Evolutionary conservation across 2,113 vertebrate genomes (phyloP).

Genomic region (Limnothrissa miodon): DNA sequence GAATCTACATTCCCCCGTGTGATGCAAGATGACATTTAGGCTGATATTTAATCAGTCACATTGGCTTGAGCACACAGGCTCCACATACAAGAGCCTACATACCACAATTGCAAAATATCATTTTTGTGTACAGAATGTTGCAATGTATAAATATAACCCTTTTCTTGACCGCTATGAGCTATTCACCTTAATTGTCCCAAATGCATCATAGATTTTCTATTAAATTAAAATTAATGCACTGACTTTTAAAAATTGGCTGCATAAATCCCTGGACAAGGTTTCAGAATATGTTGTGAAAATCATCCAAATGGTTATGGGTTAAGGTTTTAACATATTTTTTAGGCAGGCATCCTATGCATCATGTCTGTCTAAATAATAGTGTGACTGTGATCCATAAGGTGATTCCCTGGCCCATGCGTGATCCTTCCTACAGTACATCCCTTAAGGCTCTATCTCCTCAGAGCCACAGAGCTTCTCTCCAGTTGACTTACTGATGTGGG

Average conservation of each 20-base stretch:
- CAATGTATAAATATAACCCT: background rate
- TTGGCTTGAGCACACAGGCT: background rate
- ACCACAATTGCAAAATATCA: background rate
- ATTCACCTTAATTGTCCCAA: background rate
- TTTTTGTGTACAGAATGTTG: background rate
- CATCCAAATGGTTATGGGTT: too few relatives aligned
- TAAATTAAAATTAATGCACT: background rate
- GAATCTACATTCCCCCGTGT: background rate
- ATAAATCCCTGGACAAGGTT: background rate
- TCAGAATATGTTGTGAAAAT: background rate
- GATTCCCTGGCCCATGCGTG: background rate
- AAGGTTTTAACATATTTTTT: background rate
- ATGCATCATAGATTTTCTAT: background rate
- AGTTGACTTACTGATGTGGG: background rate
- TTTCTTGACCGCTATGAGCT: background rate
- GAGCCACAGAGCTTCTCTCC: background rate
- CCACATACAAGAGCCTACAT: background rate
- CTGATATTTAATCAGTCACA: conserved; percentile 13
- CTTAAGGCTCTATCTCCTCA: background rate
- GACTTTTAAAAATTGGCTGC: background rate
- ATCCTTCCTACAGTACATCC: background rate
- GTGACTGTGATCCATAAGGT: background rate
- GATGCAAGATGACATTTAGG: conserved; percentile 16
- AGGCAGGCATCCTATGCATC: background rate
- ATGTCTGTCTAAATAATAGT: background rate